These are phyloP conservation scores for Opisthograptis luteolata DNA, from an alignment of 2,888 invertebrate genomes.

Conservation along the genomic window DNA sequence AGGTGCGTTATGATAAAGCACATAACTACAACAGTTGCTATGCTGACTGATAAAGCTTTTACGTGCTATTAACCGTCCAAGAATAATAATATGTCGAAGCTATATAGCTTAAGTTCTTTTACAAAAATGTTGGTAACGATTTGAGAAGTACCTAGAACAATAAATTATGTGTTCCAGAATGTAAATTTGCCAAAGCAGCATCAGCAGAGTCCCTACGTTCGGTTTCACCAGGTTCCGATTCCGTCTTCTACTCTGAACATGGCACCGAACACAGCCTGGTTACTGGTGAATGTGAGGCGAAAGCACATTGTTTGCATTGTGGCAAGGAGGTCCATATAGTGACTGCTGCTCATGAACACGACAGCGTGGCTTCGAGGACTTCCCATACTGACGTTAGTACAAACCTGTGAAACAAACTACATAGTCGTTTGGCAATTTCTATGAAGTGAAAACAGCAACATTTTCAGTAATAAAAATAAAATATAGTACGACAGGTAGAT, in stretches of 20 bases:
- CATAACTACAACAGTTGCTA: too few species aligned
- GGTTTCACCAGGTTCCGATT: constrained; percentile 96
- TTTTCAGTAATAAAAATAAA: too few species aligned
- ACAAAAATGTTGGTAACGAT: too few species aligned
- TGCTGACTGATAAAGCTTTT: background rate
- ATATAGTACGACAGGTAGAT: too few species aligned
- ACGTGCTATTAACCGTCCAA: too few species aligned
- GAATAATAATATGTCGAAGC: too few species aligned
- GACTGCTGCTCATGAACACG: constrained; percentile 77
- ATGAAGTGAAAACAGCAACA: too few species aligned
- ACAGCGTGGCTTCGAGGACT: constrained; percentile 69
- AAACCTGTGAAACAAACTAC: too few species aligned
- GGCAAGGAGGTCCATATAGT: constrained; percentile 91
- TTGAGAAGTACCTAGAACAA: too few species aligned
- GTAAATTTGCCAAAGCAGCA: constrained; percentile 88
- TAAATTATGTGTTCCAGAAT: constrained; percentile 69
- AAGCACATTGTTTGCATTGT: constrained; percentile 91
- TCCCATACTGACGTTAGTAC: constrained; percentile 76
- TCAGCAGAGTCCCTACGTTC: constrained; percentile 94
- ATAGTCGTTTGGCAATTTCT: too few species aligned
- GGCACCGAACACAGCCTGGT: constrained; percentile 81
- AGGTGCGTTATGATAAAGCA: too few species aligned
- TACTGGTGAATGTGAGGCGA: constrained; percentile 82
- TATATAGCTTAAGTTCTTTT: too few species aligned
- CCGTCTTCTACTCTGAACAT: constrained; percentile 94